Percentiles rank a stretch among this genome's conserved stretches.
phyloP scores from a whole-genome alignment of 2,888 invertebrate species.

The Polia nebulosa region DNA sequence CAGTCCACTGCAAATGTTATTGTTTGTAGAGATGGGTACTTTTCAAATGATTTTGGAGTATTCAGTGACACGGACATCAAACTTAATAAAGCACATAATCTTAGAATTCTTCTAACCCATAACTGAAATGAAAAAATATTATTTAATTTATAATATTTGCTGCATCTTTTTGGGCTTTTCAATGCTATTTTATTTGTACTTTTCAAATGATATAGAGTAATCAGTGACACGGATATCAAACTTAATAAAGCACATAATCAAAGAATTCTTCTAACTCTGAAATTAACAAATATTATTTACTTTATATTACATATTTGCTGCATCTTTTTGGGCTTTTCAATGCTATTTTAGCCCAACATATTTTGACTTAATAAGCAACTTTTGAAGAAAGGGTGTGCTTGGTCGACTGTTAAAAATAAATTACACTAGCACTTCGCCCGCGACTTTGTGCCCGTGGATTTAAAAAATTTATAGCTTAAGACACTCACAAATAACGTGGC shows the following conservation, averaged over 20 bases:
- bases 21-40: slow-evolving; percentile 96
- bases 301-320: neutral
- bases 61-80: slow-evolving; percentile 99
- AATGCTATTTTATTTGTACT: slow-evolving; percentile 88
- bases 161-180: neutral
- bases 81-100: slow-evolving; percentile 97
- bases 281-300: slow-evolving; percentile 69
- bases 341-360: too few relatives aligned
- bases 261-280: slow-evolving; percentile 96
- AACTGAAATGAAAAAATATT: slow-evolving; percentile 90
- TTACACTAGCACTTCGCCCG: too few relatives aligned
- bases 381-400: too few relatives aligned
- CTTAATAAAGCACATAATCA: slow-evolving; percentile 97
- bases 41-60: slow-evolving; percentile 99
- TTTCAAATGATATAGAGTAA: slow-evolving; percentile 99
- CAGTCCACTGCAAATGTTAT: slow-evolving; percentile 98
- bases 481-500: too few relatives aligned
- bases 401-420: too few relatives aligned
- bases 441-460: too few relatives aligned
- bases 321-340: neutral
- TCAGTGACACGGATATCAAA: slow-evolving; percentile 98
- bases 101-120: slow-evolving; percentile 97
- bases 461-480: too few relatives aligned
- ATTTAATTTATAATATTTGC: neutral
- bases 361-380: too few relatives aligned